Conservation (phyloP, 92 coral and sea anemone species). For the Nematostella vectensis region DNA sequence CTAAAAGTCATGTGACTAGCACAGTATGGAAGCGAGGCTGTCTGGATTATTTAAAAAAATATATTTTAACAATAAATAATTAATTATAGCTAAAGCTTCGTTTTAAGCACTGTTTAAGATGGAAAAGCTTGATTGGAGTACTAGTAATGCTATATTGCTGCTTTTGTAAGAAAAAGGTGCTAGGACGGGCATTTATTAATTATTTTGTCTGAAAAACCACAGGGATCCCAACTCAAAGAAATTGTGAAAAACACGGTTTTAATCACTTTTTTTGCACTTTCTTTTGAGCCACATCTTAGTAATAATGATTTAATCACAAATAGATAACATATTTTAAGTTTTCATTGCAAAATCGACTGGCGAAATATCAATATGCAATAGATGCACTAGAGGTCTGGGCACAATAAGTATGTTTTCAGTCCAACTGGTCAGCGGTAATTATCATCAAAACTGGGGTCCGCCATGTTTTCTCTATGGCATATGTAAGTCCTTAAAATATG, state of each 20-base stretch:
- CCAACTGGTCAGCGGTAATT: background rate
- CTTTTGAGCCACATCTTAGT: background rate
- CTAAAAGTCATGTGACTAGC: slow-evolving; percentile 21
- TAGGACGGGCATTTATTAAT: background rate
- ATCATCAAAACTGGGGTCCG: slow-evolving; percentile 1
- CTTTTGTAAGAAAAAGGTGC: background rate
- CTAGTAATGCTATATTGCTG: background rate
- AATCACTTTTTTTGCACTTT: background rate
- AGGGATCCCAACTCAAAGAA: background rate
- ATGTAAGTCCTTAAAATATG: background rate
- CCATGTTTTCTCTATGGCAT: slow-evolving; percentile 1
- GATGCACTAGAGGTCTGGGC: background rate
- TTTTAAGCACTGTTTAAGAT: background rate
- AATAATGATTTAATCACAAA: background rate
- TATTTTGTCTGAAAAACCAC: background rate
- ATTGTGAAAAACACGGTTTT: too few species aligned
- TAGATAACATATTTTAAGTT: background rate
- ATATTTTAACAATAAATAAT: background rate
- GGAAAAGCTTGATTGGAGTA: background rate
- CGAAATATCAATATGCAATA: too few species aligned
- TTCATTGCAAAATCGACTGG: too few species aligned
- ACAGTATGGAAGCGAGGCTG: slow-evolving; percentile 32
- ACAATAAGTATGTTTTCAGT: background rate
- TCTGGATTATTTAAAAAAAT: too few species aligned
- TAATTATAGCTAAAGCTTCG: background rate